These are phyloP conservation scores for Neotoma lepida DNA, from an alignment of 2,113 vertebrate genomes.

Conservation along the genomic window DNA sequence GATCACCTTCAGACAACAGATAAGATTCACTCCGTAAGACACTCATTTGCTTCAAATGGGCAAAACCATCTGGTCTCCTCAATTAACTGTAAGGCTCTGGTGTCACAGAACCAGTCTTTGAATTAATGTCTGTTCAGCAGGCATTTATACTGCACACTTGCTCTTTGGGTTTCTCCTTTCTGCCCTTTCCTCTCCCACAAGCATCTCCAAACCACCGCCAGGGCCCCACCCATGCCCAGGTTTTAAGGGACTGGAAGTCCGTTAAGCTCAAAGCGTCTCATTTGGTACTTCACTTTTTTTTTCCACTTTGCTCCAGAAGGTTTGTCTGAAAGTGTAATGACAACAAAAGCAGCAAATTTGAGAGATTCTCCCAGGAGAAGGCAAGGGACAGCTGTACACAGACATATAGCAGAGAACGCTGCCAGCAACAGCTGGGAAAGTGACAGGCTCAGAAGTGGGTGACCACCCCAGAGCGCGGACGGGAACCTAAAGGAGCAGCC, in stretches of 20 bases:
- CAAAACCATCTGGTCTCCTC: constrained; percentile 53
- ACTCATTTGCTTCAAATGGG: constrained; percentile 43
- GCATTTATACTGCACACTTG: background rate
- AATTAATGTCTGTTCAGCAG: background rate
- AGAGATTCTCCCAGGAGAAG: constrained; percentile 77
- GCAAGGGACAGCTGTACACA: constrained; percentile 75
- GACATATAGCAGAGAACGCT: constrained; percentile 36
- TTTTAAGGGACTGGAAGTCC: background rate
- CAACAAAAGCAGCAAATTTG: constrained; percentile 76
- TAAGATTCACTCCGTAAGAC: constrained; percentile 23
- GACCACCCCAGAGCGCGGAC: constrained; percentile 42
- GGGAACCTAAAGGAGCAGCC: background rate
- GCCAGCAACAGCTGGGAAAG: constrained; percentile 79
- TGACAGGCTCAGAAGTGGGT: constrained; percentile 71
- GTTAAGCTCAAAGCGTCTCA: background rate
- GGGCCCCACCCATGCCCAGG: background rate
- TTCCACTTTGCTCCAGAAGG: constrained; percentile 73
- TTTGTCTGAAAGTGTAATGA: constrained; percentile 72
- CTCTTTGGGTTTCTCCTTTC: background rate
- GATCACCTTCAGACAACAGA: constrained; percentile 30
- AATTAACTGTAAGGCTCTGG: constrained; percentile 43
- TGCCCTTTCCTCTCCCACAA: background rate
- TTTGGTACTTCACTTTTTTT: constrained; percentile 39
- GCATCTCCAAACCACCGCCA: rapidly evolving
- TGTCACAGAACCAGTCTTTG: background rate